These are phyloP conservation scores for Drosophila kepulauana DNA, from an alignment of 1,140 invertebrate species.

Conservation along the genomic window DNA sequence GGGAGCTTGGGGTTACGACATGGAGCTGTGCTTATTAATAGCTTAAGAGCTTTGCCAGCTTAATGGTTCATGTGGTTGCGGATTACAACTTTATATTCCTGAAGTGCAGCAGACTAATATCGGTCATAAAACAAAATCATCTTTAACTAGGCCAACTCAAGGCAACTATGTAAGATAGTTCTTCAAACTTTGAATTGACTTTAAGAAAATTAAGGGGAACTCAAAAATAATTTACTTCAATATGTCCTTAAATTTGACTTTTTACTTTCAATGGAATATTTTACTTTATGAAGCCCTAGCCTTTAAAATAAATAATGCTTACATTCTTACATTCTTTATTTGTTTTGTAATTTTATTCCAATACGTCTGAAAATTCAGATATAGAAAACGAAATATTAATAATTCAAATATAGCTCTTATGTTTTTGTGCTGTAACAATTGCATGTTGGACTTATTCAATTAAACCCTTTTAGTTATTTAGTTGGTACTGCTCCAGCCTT, in stretches of 20 bases:
- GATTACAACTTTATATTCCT: slow-evolving; percentile 36
- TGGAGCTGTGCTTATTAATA: slow-evolving; percentile 65
- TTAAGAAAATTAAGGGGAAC: neutral
- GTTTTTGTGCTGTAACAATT: neutral
- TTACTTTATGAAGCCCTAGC: too few species aligned
- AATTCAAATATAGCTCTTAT: too few species aligned
- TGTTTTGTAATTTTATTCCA: too few species aligned
- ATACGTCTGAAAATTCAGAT: too few species aligned
- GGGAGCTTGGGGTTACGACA: slow-evolving; percentile 6
- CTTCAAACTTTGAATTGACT: neutral
- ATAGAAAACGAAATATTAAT: too few species aligned
- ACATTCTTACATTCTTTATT: too few species aligned
- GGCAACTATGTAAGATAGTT: neutral
- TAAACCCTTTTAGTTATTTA: slow-evolving; percentile 10
- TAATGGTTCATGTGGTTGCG: slow-evolving; percentile 29
- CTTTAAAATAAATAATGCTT: too few species aligned
- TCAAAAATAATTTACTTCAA: neutral
- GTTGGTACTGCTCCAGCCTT: neutral
- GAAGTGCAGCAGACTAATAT: slow-evolving; percentile 25
- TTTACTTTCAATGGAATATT: too few species aligned
- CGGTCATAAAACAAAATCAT: neutral
- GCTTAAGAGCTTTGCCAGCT: slow-evolving; percentile 56
- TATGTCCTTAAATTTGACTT: too few species aligned
- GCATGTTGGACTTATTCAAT: neutral
- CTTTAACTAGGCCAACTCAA: slow-evolving; percentile 19